A percentile compares a stretch with the other conserved stretches of the same genome.
Evolutionary conservation across 2,797 vertebrate genomes (phyloP).

Genomic region (Coregonus ussuriensis): DNA sequence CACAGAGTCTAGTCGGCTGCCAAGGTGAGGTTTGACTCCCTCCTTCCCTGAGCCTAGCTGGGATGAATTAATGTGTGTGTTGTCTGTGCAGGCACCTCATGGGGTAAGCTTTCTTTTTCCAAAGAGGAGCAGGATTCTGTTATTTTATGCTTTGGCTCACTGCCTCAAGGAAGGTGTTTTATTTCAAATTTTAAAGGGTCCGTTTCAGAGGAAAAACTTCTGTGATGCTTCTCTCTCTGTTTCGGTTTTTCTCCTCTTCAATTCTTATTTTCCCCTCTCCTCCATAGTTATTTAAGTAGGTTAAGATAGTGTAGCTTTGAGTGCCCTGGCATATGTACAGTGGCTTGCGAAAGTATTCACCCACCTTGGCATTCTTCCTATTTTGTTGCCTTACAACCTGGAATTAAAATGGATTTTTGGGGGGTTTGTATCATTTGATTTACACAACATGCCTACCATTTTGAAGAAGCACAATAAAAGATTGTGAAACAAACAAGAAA

Average conservation of each 20-base stretch:
- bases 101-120: constrained; percentile 24
- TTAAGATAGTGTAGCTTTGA: not conserved
- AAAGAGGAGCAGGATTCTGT: constrained; percentile 32
- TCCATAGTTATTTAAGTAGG: not conserved
- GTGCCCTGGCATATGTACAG: constrained; percentile 10
- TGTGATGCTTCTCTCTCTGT: constrained; percentile 4
- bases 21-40: constrained; percentile 58
- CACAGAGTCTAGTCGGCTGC: not conserved
- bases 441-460: too few species aligned
- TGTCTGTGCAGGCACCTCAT: constrained; percentile 43
- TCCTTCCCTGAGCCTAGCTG: constrained; percentile 41
- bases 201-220: not conserved
- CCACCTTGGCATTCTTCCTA: too few species aligned
- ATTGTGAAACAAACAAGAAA: too few species aligned
- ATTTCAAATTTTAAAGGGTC: not conserved
- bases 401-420: too few species aligned
- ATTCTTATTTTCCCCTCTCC: not conserved
- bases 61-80: constrained; percentile 62
- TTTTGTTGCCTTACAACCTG: too few species aligned
- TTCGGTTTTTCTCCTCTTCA: not conserved
- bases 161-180: constrained; percentile 46
- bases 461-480: too few species aligned
- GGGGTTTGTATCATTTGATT: too few species aligned
- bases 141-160: constrained; percentile 18
- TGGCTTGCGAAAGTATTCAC: too few species aligned